Base-by-base conservation (phyloP, 2,113 vertebrate species). In the mouse (Mus musculus) region DNA sequence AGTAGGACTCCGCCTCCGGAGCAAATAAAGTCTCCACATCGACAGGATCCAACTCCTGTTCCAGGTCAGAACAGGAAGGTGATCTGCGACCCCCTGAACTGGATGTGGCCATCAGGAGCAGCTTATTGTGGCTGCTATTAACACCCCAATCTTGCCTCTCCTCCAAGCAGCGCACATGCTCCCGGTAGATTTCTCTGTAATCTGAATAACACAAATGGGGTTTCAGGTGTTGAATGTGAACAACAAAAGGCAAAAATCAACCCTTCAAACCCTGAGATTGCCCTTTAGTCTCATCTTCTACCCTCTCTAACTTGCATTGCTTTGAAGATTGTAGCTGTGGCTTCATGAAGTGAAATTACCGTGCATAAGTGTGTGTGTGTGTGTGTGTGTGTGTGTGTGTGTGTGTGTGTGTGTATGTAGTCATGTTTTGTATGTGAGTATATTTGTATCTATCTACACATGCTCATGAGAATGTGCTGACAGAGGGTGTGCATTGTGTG, bases 131-230 rank as follows among this genome's bases (percentile, higher is more conserved):
- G 20, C 42, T 65, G 11, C 71, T 4, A 0, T 42, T 1, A 24
- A 54, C 16, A 22, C 13, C 49, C 59, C 14, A 12, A 4, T 95
- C 96, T 54, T 59, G 88, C 17, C 4, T 30, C 76, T 95, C 85
- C 75, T 93, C 88, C 10, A 93, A 67, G 59, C 42, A 54, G 33
- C 11, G 5, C 85, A 97, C n/a, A 0, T 73, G 33, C 65, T 97
- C 95, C 56, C 56, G 52, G 87, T 95, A 96, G 22, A n/a, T 81
- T 16, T 93, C n/a, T 93, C 97, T 94, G 91, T 97, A 97, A 96
- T 97, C 92, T 97, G 78, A 95, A 65, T 46, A 72, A 95, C n/a
- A 93, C 9, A 88, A 28, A n/a, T 54, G 14, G 63, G 2, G 2
- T 33, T 33, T 93, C 28, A 80, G 33, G 17, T 3, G 17, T 20